A percentile compares a stretch with the other conserved stretches of the same genome.
phyloP scores from a whole-genome alignment of 1,140 invertebrate genomes.

The Drosophila suzukii region DNA sequence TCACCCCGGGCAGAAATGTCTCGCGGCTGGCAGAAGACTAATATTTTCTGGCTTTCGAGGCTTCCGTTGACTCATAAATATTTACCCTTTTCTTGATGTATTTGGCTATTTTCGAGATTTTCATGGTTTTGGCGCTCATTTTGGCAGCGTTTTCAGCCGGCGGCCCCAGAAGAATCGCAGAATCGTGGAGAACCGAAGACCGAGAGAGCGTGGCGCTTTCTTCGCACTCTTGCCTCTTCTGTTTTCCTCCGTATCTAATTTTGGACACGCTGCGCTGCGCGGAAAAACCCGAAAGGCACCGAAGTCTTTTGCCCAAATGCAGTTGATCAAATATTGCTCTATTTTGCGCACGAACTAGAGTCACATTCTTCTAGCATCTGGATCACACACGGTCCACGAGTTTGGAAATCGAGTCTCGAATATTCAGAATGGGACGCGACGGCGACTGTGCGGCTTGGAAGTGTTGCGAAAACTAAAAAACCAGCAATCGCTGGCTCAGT shows the following conservation, averaged over 20 bases:
- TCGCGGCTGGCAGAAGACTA: conserved; percentile 32
- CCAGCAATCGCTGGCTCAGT: conserved; percentile 41
- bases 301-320: conserved; percentile 29
- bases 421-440: conserved; percentile 9
- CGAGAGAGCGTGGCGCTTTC: conserved; percentile 16
- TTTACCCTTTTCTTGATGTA: conserved; percentile 84
- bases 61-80: conserved; percentile 30
- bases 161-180: conserved; percentile 15
- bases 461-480: conserved; percentile 80
- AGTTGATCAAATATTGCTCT: conserved; percentile 40
- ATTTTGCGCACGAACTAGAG: conserved; percentile 12
- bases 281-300: conserved; percentile 17
- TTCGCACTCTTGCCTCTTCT: conserved; percentile 22
- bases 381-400: conserved; percentile 28
- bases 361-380: conserved; percentile 51
- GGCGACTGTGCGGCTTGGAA: conserved; percentile 72
- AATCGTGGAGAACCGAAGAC: conserved; percentile 10
- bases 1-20: conserved; percentile 50
- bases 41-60: conserved; percentile 9
- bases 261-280: conserved; percentile 50
- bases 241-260: conserved; percentile 63
- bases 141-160: conserved; percentile 43
- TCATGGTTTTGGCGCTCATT: conserved; percentile 82
- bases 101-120: conserved; percentile 83
- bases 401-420: background rate